phyloP scores from a whole-genome alignment of 2,888 invertebrate genomes.

The Ryuthela nishihirai region DNA sequence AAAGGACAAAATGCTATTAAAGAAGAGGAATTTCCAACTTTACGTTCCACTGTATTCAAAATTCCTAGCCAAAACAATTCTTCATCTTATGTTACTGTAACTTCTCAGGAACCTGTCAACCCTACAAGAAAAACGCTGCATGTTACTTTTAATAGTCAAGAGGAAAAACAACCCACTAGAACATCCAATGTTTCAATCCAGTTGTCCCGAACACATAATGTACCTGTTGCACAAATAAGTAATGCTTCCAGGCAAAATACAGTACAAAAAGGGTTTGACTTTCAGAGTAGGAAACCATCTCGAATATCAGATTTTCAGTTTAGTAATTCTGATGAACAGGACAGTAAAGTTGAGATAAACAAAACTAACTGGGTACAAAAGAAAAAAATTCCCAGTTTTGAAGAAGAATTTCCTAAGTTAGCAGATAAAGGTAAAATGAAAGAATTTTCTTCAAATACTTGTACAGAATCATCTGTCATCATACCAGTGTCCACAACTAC shows the following conservation, averaged over 20 bases:
- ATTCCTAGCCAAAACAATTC: not conserved
- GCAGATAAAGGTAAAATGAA: conserved; percentile 4
- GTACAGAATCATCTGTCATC: not conserved
- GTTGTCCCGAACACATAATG: conserved; percentile 1
- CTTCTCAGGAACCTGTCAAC: not conserved
- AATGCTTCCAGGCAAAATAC: not conserved
- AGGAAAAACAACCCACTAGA: conserved; percentile 54
- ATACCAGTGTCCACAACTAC: no score
- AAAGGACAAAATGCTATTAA: conserved; percentile 9
- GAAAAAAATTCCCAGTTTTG: conserved; percentile 14
- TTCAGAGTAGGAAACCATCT: not conserved
- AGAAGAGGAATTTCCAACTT: conserved; percentile 41
- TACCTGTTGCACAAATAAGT: not conserved
- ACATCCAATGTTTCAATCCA: conserved; percentile 11
- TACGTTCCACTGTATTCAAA: conserved; percentile 4
- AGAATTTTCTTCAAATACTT: no score
- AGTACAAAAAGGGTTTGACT: not conserved
- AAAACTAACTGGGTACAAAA: conserved; percentile 13
- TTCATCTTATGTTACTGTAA: not conserved
- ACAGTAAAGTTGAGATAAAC: not conserved
- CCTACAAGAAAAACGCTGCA: conserved; percentile 19
- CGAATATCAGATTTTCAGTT: not conserved
- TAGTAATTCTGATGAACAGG: not conserved
- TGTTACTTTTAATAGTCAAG: conserved; percentile 35
- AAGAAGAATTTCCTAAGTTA: conserved; percentile 26